A percentile compares a stretch with the other conserved stretches of the same genome.
These are phyloP conservation scores for Trypoxylus dichotomus DNA, from an alignment of 1,140 invertebrate species.

Conservation along the genomic window DNA sequence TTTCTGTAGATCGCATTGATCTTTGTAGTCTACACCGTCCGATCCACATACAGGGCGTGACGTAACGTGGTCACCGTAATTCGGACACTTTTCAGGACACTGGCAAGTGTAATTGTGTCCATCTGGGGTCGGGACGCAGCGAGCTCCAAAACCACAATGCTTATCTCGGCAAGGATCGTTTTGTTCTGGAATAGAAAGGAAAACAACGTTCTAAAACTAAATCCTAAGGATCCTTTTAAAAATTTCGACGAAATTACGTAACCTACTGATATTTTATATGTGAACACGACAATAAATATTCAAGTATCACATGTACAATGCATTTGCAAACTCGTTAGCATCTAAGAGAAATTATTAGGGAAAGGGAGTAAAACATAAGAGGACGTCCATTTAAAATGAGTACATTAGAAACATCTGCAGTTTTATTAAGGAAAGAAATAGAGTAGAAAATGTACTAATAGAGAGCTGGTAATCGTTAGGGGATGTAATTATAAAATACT, in stretches of 20 bases:
- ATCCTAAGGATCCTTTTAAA: too few relatives aligned
- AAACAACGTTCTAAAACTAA: background rate
- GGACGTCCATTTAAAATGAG: background rate
- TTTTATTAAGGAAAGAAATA: background rate
- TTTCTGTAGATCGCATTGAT: slow-evolving; percentile 78
- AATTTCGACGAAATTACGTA: too few relatives aligned
- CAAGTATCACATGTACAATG: background rate
- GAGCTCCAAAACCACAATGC: slow-evolving; percentile 72
- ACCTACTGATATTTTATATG: background rate
- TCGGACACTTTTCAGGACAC: slow-evolving; percentile 75
- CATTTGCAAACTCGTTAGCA: background rate
- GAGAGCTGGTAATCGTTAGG: background rate
- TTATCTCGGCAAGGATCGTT: slow-evolving; percentile 75
- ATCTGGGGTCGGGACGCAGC: slow-evolving; percentile 75
- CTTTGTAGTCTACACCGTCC: slow-evolving; percentile 73
- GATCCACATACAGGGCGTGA: slow-evolving; percentile 74
- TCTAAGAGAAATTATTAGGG: background rate
- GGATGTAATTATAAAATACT: background rate
- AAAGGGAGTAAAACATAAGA: background rate
- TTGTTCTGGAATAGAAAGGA: slow-evolving; percentile 64
- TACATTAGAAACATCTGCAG: background rate
- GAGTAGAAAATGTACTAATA: slow-evolving; percentile 1
- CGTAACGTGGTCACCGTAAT: slow-evolving; percentile 77
- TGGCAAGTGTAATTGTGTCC: slow-evolving; percentile 72
- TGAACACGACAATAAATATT: background rate